Evolutionary conservation across 2,888 invertebrate genomes (phyloP).

Genomic region (Bembecia ichneumoniformis): DNA sequence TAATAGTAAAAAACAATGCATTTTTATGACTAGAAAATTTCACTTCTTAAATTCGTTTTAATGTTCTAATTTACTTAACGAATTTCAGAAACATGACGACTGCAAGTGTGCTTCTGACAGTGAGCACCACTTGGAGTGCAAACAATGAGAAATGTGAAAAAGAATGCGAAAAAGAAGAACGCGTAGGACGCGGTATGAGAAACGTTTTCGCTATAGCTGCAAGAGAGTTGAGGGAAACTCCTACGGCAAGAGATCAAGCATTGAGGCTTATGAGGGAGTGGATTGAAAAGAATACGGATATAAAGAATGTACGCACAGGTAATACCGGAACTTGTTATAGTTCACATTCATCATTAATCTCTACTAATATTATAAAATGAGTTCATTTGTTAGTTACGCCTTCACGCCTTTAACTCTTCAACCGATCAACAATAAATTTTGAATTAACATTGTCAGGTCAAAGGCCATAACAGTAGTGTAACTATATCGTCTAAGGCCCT

Average conservation of each 20-base stretch:
- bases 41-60: no score
- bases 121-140: slow-evolving; percentile 47
- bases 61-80: no score
- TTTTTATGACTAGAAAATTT: no score
- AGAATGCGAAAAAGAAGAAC: slow-evolving; percentile 36
- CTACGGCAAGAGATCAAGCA: slow-evolving; percentile 74
- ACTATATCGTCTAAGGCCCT: no score
- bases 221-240: slow-evolving; percentile 80
- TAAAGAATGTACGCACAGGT: slow-evolving; percentile 78
- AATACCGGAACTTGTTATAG: slow-evolving; percentile 7
- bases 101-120: slow-evolving; percentile 51
- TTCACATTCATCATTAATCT: no score
- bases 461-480: no score
- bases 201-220: slow-evolving; percentile 69
- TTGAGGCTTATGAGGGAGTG: slow-evolving; percentile 77
- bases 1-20: no score
- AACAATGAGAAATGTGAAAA: slow-evolving; percentile 36
- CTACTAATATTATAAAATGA: no score
- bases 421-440: no score
- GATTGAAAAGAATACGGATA: slow-evolving; percentile 78
- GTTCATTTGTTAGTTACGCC: no score
- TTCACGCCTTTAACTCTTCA: no score
- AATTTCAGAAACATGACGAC: slow-evolving; percentile 40
- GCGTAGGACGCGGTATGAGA: slow-evolving; percentile 23
- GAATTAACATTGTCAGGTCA: no score